phyloP scores from a whole-genome alignment of 1,140 invertebrate species.

The Psix sp. region DNA sequence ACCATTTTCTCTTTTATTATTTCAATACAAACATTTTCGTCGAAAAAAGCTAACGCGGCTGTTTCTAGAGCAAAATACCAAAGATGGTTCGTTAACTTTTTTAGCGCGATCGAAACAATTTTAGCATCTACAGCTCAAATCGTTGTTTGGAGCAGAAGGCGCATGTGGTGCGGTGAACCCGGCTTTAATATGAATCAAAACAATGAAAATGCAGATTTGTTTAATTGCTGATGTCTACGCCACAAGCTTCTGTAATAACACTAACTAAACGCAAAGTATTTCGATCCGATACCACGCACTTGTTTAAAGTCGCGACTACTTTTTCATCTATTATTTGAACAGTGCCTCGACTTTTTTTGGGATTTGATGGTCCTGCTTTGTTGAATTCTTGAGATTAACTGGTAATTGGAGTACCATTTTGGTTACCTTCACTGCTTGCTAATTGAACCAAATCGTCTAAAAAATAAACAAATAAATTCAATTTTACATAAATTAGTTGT shows the following conservation, averaged over 20 bases:
- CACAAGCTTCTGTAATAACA: constrained; percentile 21
- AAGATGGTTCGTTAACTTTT: constrained; percentile 51
- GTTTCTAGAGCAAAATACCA: constrained; percentile 53
- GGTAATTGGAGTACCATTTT: constrained; percentile 5
- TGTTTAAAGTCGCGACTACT: constrained; percentile 33
- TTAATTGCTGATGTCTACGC: constrained; percentile 6
- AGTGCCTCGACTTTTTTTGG: constrained; percentile 13
- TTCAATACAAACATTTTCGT: constrained; percentile 7
- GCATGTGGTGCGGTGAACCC: constrained; percentile 54
- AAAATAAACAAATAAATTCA: background rate
- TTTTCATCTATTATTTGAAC: constrained; percentile 23
- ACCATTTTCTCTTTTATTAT: constrained; percentile 21
- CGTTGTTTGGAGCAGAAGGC: constrained; percentile 41
- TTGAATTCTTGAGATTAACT: constrained; percentile 7
- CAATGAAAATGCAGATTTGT: no score
- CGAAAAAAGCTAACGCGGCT: constrained; percentile 48
- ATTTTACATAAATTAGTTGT: background rate
- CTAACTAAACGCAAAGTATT: constrained; percentile 35
- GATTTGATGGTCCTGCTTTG: constrained; percentile 9
- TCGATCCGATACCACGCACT: constrained; percentile 29
- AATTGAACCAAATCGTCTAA: constrained; percentile 16
- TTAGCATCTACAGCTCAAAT: constrained; percentile 33
- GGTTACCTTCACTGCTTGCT: constrained; percentile 6
- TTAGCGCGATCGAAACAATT: constrained; percentile 22
- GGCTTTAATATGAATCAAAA: constrained; percentile 52